Percentiles rank a stretch among this genome's conserved stretches.
Conservation (phyloP, 2,888 invertebrate species). For the Steinernema scapterisci region DNA sequence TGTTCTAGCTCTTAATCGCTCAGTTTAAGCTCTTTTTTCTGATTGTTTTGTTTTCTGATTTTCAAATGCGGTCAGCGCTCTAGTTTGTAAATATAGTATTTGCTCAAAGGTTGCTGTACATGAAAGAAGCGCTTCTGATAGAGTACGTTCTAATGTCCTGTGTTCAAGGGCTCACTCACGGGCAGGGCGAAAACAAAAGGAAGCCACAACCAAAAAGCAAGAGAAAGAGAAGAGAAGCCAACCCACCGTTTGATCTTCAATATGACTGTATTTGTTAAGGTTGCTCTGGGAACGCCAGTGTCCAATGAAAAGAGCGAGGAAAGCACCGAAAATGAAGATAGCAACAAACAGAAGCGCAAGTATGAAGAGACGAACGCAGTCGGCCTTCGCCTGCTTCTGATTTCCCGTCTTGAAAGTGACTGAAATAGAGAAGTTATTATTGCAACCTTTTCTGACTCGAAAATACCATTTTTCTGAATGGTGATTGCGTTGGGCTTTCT, state of each 20-base stretch:
- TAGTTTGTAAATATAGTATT: neutral
- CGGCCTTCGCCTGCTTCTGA: slow-evolving; percentile 72
- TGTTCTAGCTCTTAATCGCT: too few relatives aligned
- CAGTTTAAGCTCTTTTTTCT: too few relatives aligned
- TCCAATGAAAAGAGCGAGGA: slow-evolving; percentile 57
- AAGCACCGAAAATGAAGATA: slow-evolving; percentile 55
- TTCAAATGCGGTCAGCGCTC: too few relatives aligned
- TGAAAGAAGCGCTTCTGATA: neutral
- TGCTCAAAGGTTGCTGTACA: neutral
- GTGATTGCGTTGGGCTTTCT: slow-evolving; percentile 31
- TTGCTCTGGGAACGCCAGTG: slow-evolving; percentile 56
- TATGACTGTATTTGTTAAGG: slow-evolving; percentile 1
- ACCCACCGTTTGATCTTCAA: neutral
- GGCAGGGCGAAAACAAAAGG: too few relatives aligned
- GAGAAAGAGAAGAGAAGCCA: neutral
- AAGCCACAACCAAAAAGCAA: neutral
- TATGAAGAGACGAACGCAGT: slow-evolving; percentile 68
- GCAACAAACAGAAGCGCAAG: slow-evolving; percentile 55
- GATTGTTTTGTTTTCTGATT: too few relatives aligned
- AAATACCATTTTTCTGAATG: slow-evolving; percentile 21
- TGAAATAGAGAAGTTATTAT: neutral
- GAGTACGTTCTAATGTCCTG: neutral
- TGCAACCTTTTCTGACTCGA: neutral
- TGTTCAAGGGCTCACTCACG: neutral
- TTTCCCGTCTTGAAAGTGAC: slow-evolving; percentile 12